phyloP scores from a whole-genome alignment of 2,113 vertebrate species.

The Rafetus swinhoei region DNA sequence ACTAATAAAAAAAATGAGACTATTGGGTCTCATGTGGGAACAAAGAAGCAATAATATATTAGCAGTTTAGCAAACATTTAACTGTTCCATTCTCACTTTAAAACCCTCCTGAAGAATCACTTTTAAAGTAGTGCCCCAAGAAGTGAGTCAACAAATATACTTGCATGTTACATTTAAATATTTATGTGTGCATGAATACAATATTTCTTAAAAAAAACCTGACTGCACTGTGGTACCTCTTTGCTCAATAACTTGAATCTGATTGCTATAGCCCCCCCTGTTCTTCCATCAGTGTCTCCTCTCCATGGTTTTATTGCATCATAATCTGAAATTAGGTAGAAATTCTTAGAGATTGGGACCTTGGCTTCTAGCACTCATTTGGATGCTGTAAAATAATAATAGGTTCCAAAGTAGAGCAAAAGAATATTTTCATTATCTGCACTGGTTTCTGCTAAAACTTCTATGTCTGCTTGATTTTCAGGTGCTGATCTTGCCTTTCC shows the following conservation, averaged over 20 bases:
- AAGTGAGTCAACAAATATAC: not conserved
- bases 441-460: constrained; percentile 22
- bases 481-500: constrained; percentile 94
- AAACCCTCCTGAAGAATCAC: not conserved
- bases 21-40: not conserved
- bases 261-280: not conserved
- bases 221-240: not conserved
- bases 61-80: not conserved
- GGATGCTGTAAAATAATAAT: not conserved
- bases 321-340: not conserved
- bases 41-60: not conserved
- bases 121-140: not conserved
- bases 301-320: not conserved
- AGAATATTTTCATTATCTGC: not conserved
- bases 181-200: too few species aligned
- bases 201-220: not conserved
- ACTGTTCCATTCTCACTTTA: not conserved
- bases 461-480: constrained; percentile 69
- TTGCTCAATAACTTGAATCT: not conserved
- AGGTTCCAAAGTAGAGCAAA: not conserved
- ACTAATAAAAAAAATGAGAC: not conserved
- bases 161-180: not conserved
- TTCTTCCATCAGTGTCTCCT: not conserved
- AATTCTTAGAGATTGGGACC: not conserved
- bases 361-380: not conserved